Evolutionary conservation across 2,888 invertebrate genomes (phyloP).

Genomic region (Hemistola chrysoprasaria): DNA sequence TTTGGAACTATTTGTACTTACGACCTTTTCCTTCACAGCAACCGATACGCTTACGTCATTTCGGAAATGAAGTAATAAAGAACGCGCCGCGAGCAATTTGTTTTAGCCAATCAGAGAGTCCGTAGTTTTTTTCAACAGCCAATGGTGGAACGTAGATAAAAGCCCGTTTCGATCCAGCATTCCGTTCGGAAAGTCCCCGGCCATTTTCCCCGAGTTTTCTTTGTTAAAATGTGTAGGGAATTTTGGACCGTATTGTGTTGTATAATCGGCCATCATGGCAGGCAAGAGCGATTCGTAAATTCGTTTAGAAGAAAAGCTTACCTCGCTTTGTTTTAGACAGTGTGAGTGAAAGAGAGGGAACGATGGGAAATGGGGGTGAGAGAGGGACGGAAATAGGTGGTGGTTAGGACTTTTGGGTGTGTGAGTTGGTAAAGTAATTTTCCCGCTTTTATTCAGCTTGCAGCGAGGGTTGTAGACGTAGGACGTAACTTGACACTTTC

Average conservation of each 20-base stretch:
- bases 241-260: slow-evolving; percentile 71
- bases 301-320: slow-evolving; percentile 61
- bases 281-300: slow-evolving; percentile 70
- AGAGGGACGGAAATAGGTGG: slow-evolving; percentile 50
- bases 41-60: slow-evolving; percentile 52
- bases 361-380: slow-evolving; percentile 32
- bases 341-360: slow-evolving; percentile 44
- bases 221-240: slow-evolving; percentile 59
- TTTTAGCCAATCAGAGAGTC: slow-evolving; percentile 78
- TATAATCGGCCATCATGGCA: slow-evolving; percentile 83
- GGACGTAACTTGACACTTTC: slow-evolving; percentile 46
- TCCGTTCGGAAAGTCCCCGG: slow-evolving; percentile 53
- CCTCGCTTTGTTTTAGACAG: slow-evolving; percentile 56
- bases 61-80: slow-evolving; percentile 62
- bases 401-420: slow-evolving; percentile 54
- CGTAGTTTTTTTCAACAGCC: slow-evolving; percentile 74
- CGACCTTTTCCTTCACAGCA: slow-evolving; percentile 35
- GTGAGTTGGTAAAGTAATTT: slow-evolving; percentile 66
- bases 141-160: slow-evolving; percentile 77
- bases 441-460: slow-evolving; percentile 74
- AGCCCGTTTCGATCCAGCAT: slow-evolving; percentile 57
- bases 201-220: slow-evolving; percentile 43
- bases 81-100: slow-evolving; percentile 79
- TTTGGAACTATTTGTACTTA: slow-evolving; percentile 29
- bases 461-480: slow-evolving; percentile 47